Base-by-base conservation (phyloP, 2,113 vertebrate genomes). In the Anguilla japonica region DNA sequence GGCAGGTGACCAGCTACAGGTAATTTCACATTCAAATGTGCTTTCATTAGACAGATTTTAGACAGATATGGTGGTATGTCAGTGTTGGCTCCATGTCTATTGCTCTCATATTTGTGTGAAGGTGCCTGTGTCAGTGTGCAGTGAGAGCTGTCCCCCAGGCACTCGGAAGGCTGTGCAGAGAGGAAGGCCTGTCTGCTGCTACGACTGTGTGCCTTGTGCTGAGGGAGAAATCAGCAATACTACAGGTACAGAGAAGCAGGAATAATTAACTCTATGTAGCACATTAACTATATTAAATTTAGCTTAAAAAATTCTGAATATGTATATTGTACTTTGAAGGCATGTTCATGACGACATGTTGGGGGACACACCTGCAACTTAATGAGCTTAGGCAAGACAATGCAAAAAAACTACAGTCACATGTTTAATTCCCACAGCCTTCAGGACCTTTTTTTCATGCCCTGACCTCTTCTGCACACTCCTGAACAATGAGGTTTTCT, bases 201-300 rank as follows among this genome's bases (percentile, higher is more conserved):
- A 92, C 85, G 93, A 93, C n/a, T 95, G 94, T 85, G 83, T 92
- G 53, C 90, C 79, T 8, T 95, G 95, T 89, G 91, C 93, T 78
- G 94, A 96, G 9, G 94, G 94, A 87, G 94, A 95, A 85, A 94
- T 95, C 26, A 95, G 92, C 41, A 95, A 94, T 84, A 83, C 57
- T 0, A 94, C 94, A 93, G 94, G 95, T 94, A 91, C 5, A 85
- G 81, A 41, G 11, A 53, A 53, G 41, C 34, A 39, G 41, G 29
- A 16, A 16, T 29, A 16, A 39, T 79, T 26, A 16, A 79, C n/a
- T 39, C 29, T 39, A 16, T 29, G 34, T 39, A 29, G n/a, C 16
- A 67, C 18, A 67, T 67, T 67, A 67, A 22, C 22, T 67, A 26
- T 67, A 67, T 67, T 67, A 20, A 1, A 67, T 67, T 26, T 67